Percentiles rank a stretch among this genome's conserved stretches.
These are phyloP conservation scores for Coreoperca whiteheadi DNA, from an alignment of 2,113 vertebrate species.

Conservation along the genomic window DNA sequence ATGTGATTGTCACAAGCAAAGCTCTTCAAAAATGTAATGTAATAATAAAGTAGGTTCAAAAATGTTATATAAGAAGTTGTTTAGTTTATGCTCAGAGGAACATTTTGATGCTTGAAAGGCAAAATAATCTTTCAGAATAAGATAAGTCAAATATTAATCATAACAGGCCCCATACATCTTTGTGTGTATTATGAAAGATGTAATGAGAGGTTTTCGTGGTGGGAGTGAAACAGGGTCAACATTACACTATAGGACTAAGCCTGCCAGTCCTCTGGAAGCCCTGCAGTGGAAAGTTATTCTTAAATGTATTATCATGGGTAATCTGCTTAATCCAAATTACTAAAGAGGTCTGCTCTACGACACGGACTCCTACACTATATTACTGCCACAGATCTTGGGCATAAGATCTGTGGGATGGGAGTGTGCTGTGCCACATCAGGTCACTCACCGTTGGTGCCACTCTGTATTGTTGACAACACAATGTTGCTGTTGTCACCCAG, in stretches of 20 bases:
- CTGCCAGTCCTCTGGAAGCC: conserved; percentile 55
- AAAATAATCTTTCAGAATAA: neutral
- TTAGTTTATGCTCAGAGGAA: conserved; percentile 11
- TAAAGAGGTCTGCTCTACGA: conserved; percentile 65
- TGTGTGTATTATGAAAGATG: conserved; percentile 23
- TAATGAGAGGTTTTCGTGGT: conserved; percentile 10
- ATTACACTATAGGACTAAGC: conserved; percentile 46
- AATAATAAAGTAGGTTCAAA: conserved; percentile 3
- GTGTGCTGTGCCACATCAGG: conserved; percentile 36
- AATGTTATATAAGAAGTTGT: conserved; percentile 34
- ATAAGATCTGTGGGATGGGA: conserved; percentile 28
- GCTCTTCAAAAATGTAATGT: conserved; percentile 19
- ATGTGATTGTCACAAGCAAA: neutral
- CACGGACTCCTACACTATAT: conserved; percentile 48
- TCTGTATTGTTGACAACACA: conserved; percentile 20
- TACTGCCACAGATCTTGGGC: conserved; percentile 49
- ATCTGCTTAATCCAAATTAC: conserved; percentile 80
- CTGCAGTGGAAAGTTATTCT: conserved; percentile 75
- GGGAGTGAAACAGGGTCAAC: conserved; percentile 43
- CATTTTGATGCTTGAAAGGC: neutral
- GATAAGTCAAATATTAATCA: conserved; percentile 7
- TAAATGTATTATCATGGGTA: conserved; percentile 81
- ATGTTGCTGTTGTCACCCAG: conserved; percentile 13
- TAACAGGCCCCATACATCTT: neutral
- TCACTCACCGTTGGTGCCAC: conserved; percentile 14